These are phyloP conservation scores for Gadus macrocephalus DNA, from an alignment of 2,113 vertebrate genomes.

Conservation along the genomic window DNA sequence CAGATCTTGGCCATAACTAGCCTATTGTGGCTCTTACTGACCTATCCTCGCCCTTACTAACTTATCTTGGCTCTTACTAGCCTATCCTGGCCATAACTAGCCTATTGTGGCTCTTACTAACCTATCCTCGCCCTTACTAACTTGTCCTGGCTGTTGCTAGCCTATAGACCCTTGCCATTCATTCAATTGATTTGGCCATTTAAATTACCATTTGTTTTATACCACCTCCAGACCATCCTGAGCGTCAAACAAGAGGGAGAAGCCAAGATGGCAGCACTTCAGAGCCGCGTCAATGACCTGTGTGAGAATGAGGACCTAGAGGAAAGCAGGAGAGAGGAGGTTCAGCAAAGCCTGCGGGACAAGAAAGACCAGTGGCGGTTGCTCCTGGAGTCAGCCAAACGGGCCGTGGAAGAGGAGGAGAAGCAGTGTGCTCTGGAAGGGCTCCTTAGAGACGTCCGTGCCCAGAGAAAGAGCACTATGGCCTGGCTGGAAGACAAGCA, in stretches of 20 bases:
- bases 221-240: slow-evolving; percentile 39
- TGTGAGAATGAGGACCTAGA: slow-evolving; percentile 41
- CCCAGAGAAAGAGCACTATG: slow-evolving; percentile 25
- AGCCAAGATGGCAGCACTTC: slow-evolving; percentile 47
- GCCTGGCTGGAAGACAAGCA: slow-evolving; percentile 53
- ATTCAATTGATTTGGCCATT: no score
- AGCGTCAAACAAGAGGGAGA: slow-evolving; percentile 48
- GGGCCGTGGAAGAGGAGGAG: neutral
- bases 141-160: no score
- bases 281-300: slow-evolving; percentile 32
- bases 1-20: no score
- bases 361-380: slow-evolving; percentile 59
- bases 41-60: no score
- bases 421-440: neutral
- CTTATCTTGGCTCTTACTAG: no score
- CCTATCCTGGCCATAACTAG: no score
- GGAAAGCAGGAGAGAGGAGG: slow-evolving; percentile 36
- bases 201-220: no score
- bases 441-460: slow-evolving; percentile 21
- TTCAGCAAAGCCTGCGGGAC: slow-evolving; percentile 26
- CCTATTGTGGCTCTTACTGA: no score
- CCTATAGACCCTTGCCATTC: no score
- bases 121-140: no score
- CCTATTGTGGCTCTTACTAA: no score
- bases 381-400: slow-evolving; percentile 12